phyloP scores from a whole-genome alignment of 2,797 vertebrate genomes.

The Lepilemur ruficaudatus region DNA sequence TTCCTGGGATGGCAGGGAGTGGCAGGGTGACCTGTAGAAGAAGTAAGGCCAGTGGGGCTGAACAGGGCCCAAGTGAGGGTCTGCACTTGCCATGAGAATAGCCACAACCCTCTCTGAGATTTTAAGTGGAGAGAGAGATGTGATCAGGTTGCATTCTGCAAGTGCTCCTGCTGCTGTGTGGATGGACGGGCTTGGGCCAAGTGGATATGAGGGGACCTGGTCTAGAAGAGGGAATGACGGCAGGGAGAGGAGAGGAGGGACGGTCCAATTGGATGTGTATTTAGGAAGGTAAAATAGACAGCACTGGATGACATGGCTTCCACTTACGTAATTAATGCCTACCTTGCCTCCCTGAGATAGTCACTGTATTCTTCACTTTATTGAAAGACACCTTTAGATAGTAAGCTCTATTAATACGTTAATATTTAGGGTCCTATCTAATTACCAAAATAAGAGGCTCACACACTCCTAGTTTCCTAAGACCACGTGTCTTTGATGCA shows the following conservation, averaged over 20 bases:
- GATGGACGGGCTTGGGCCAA: not conserved
- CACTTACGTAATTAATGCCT: not conserved
- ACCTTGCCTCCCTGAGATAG: not conserved
- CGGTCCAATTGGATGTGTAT: not conserved
- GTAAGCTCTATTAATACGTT: not conserved
- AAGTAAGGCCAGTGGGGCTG: too few relatives aligned
- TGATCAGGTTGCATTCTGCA: not conserved
- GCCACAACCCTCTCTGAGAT: not conserved
- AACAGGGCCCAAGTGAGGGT: not conserved
- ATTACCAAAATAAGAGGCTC: not conserved
- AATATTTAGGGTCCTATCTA: not conserved
- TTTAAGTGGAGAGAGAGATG: not conserved
- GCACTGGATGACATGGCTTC: not conserved
- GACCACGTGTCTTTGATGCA: not conserved
- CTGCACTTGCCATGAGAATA: not conserved
- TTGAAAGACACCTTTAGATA: conserved; percentile 18
- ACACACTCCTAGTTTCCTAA: not conserved
- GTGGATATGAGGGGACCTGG: not conserved
- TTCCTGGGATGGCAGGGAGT: not conserved
- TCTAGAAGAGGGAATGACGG: not conserved
- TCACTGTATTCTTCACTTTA: not conserved
- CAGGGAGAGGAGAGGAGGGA: not conserved
- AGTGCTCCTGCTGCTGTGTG: not conserved
- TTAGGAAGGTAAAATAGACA: not conserved
- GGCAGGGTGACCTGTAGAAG: too few relatives aligned